A percentile compares a stretch with the other conserved stretches of the same genome.
Conservation (phyloP, 1,140 invertebrate genomes). For the Cydia amplana region DNA sequence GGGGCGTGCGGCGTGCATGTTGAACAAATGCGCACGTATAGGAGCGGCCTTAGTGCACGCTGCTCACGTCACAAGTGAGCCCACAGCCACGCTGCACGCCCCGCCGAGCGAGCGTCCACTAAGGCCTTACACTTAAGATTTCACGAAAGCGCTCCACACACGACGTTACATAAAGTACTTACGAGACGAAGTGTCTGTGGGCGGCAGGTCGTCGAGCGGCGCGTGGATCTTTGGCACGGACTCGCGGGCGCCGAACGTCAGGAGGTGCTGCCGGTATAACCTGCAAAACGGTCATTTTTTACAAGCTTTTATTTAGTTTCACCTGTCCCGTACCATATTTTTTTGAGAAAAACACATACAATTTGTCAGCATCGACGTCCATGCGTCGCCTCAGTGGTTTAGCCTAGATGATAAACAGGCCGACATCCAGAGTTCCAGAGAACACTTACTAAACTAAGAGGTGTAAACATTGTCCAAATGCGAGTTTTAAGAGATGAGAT, state of each 20-base stretch:
- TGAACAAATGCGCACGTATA: too few species aligned
- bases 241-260: slow-evolving; percentile 82
- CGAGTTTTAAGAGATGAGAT: too few species aligned
- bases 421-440: slow-evolving; percentile 88
- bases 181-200: slow-evolving; percentile 67
- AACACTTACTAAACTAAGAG: too few species aligned
- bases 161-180: slow-evolving; percentile 42
- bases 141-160: background rate
- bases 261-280: slow-evolving; percentile 88
- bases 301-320: too few species aligned
- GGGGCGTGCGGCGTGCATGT: too few species aligned
- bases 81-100: too few species aligned
- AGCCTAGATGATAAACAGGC: slow-evolving; percentile 90
- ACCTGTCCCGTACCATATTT: too few species aligned
- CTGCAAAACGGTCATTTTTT: slow-evolving; percentile 58
- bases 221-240: slow-evolving; percentile 70
- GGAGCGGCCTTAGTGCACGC: too few species aligned
- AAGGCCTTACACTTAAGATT: too few species aligned
- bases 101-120: too few species aligned
- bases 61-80: too few species aligned
- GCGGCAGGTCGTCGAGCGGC: slow-evolving; percentile 61
- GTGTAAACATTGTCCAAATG: too few species aligned
- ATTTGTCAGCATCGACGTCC: slow-evolving; percentile 91
- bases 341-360: slow-evolving; percentile 55
- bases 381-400: slow-evolving; percentile 83